Conservation (phyloP, 2,888 invertebrate species). For the Eupithecia abbreviata region DNA sequence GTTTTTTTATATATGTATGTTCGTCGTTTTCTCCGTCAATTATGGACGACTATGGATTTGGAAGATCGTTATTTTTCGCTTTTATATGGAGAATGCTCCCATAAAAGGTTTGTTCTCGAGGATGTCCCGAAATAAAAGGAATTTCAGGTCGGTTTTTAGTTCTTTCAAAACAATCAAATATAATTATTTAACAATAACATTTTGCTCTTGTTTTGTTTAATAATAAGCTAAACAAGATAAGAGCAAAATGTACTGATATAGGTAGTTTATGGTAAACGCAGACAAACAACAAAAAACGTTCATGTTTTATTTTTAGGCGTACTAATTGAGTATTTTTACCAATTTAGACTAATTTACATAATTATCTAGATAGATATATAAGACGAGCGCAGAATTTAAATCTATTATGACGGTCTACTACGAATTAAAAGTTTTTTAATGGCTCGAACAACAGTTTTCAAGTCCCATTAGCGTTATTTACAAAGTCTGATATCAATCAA, state of each 20-base stretch:
- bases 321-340: background rate
- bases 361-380: background rate
- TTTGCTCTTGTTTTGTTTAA: too few relatives aligned
- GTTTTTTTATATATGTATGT: too few relatives aligned
- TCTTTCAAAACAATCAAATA: too few relatives aligned
- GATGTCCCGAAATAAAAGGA: too few relatives aligned
- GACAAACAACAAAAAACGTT: background rate
- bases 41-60: too few relatives aligned
- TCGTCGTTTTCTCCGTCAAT: too few relatives aligned
- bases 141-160: too few relatives aligned
- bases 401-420: background rate
- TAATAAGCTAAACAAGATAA: too few relatives aligned
- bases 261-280: background rate
- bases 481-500: background rate
- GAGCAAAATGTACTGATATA: background rate
- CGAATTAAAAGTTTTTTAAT: conserved; percentile 3
- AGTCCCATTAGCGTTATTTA: background rate
- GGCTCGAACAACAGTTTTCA: background rate
- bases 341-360: conserved; percentile 4
- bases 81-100: too few relatives aligned
- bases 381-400: background rate
- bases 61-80: too few relatives aligned
- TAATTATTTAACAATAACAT: too few relatives aligned
- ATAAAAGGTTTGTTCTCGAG: too few relatives aligned
- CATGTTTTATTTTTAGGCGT: background rate